Evolutionary conservation across 2,888 invertebrate genomes (phyloP), one percentile per base, ranked within the genome.

Genomic region (Xylota segnis): DNA sequence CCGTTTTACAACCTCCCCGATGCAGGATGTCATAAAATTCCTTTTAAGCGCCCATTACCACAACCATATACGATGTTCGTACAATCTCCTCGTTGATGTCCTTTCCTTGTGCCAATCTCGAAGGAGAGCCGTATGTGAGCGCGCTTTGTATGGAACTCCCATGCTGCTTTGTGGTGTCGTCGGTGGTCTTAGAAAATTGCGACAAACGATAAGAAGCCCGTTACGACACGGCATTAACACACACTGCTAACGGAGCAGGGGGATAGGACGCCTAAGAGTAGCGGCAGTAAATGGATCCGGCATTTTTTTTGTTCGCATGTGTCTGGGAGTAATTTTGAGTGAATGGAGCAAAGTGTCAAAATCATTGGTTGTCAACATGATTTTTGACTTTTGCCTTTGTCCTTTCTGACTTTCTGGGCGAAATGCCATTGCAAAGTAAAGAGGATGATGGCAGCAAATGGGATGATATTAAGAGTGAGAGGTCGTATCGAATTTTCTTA

Each of bases 171-270:
- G 81, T 74, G 76, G 86, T 81, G 72, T 78, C 61, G 66, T 61
- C 66, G 66, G 86, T 76, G 86, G 86, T 81, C 81, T 81, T 81
- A 86, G 81, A 72, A 86, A 81, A 86, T 86, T 86, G 86, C 86
- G 81, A 86, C 86, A 86, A 86, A 86, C 86, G 86, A 86, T 86
- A 81, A 86, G 86, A 86, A 86, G 86, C 86, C 81, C 71, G 81
- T 81, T 86, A 86, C 86, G 81, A 86, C 81, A 81, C 81, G 72
- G 81, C 86, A 86, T 86, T 86, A 86, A 72, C 56, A 81, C 71
- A 72, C 79, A 79, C 65, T 52, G 71, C 71, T 86, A 50, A 68
- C 40, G 18, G 29, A 27, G 76, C 71, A 72, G 29, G 12, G 40
- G 29, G 18, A 61, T 34, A 52, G 29, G 68, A 27, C 16, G 72